Conservation (phyloP, 1,140 invertebrate species). For the Coptotermes formosanus region DNA sequence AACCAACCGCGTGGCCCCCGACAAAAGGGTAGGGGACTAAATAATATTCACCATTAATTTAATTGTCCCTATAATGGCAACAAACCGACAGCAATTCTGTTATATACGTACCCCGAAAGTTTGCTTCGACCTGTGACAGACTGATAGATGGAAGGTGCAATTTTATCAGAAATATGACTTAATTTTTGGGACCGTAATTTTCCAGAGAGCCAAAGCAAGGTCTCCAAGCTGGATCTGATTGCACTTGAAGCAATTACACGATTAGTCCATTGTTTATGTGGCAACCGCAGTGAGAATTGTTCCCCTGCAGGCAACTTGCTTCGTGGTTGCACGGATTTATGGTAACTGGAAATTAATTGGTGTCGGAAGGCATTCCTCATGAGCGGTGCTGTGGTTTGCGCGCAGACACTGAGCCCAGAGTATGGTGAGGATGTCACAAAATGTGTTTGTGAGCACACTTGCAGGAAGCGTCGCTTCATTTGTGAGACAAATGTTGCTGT, state of each 20-base stretch:
- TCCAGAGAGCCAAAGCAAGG: neutral
- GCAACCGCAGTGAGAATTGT: neutral
- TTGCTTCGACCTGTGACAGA: neutral
- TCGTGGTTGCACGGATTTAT: neutral
- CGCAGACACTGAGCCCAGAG: neutral
- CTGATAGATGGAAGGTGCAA: neutral
- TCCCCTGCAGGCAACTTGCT: neutral
- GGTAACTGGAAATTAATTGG: conserved; percentile 1
- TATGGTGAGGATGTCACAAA: neutral
- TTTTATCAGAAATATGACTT: neutral
- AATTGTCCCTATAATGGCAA: neutral
- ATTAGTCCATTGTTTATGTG: conserved; percentile 1
- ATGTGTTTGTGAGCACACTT: neutral
- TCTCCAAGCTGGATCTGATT: neutral
- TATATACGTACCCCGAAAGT: neutral
- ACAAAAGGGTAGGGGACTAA: neutral
- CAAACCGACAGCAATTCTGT: neutral
- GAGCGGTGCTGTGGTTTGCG: neutral
- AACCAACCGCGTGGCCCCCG: no score
- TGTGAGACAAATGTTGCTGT: neutral
- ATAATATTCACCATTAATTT: neutral
- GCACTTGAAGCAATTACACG: conserved; percentile 10
- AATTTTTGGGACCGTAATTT: neutral
- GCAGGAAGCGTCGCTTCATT: neutral
- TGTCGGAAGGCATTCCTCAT: conserved; percentile 1